phyloP scores from a whole-genome alignment of 1,140 invertebrate species.

The Sycobia sp. region DNA sequence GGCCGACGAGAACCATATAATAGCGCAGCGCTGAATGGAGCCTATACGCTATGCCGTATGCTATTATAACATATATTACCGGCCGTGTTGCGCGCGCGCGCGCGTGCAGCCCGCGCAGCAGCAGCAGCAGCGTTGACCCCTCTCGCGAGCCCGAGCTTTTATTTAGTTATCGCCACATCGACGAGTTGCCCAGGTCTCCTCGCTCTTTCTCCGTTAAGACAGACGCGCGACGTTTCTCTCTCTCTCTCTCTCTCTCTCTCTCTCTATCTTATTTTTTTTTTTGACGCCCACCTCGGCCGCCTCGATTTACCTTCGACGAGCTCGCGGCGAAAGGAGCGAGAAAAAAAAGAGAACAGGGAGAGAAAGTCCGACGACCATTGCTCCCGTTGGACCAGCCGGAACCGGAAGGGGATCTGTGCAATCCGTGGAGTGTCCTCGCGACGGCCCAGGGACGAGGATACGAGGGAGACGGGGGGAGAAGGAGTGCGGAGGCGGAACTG shows the following conservation, averaged over 20 bases:
- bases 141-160: slow-evolving; percentile 10
- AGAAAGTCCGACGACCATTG: too few species aligned
- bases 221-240: neutral
- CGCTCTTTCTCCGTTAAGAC: too few species aligned
- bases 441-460: neutral
- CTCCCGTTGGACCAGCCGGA: too few species aligned
- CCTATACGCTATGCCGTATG: too few species aligned
- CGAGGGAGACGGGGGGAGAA: neutral
- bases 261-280: neutral
- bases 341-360: too few species aligned
- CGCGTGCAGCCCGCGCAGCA: neutral
- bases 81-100: slow-evolving; percentile 34
- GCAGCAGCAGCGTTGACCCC: slow-evolving; percentile 19
- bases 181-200: slow-evolving; percentile 23
- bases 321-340: too few species aligned
- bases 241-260: too few species aligned
- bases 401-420: neutral
- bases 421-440: neutral
- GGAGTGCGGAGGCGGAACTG: neutral
- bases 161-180: slow-evolving; percentile 28
- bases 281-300: neutral
- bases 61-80: too few species aligned
- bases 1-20: too few species aligned
- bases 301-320: too few species aligned
- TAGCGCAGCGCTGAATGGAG: too few species aligned